A percentile compares a stretch with the other conserved stretches of the same genome.
These are phyloP conservation scores for Mystacides longicornis DNA, from an alignment of 2,888 invertebrate genomes.

Conservation along the genomic window DNA sequence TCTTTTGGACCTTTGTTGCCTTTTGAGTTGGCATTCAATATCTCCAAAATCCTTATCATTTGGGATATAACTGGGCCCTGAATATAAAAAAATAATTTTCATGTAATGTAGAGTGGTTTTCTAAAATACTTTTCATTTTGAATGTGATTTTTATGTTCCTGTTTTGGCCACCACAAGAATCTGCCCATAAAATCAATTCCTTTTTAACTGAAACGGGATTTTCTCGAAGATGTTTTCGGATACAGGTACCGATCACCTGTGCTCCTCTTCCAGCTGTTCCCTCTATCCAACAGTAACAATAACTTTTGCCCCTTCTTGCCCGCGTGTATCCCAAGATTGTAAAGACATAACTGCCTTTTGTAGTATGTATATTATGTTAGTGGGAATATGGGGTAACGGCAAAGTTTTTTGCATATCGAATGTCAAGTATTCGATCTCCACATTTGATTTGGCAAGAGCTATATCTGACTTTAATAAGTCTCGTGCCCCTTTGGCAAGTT, in stretches of 20 bases:
- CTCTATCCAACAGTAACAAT: slow-evolving; percentile 26
- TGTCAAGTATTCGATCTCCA: slow-evolving; percentile 18
- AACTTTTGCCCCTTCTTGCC: slow-evolving; percentile 21
- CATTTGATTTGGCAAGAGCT: slow-evolving; percentile 6
- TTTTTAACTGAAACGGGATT: slow-evolving; percentile 6
- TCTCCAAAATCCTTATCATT: not conserved
- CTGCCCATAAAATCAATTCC: slow-evolving; percentile 25
- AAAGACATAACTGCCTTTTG: slow-evolving; percentile 28
- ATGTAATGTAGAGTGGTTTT: not conserved
- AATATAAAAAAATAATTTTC: too few relatives aligned
- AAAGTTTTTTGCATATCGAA: slow-evolving; percentile 29
- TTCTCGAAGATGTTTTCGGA: slow-evolving; percentile 26
- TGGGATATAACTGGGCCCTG: too few relatives aligned
- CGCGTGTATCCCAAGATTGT: slow-evolving; percentile 28
- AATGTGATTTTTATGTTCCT: not conserved
- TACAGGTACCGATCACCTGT: slow-evolving; percentile 28
- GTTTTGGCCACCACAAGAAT: not conserved
- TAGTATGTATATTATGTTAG: slow-evolving; percentile 28
- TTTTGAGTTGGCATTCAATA: not conserved
- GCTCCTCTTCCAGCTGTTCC: slow-evolving; percentile 28
- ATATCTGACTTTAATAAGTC: slow-evolving; percentile 18
- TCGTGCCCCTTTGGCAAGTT: slow-evolving; percentile 10
- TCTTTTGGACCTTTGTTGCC: not conserved
- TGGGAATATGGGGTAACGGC: slow-evolving; percentile 27
- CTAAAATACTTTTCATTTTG: not conserved